These are phyloP conservation scores for Danio tinwini DNA, from an alignment of 2,797 vertebrate genomes.

Conservation along the genomic window DNA sequence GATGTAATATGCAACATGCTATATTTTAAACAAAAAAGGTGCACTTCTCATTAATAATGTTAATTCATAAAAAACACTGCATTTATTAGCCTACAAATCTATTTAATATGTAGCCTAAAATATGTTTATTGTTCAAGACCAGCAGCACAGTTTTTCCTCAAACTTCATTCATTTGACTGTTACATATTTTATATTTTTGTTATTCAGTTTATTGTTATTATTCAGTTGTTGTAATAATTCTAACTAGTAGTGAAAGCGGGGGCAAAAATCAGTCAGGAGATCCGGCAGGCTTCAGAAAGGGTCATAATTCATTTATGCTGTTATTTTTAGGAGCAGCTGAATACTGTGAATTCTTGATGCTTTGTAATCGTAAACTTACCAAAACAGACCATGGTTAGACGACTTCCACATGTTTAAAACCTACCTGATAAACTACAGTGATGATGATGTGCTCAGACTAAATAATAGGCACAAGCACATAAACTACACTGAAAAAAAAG, in stretches of 20 bases:
- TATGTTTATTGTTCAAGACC: not conserved
- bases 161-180: not conserved
- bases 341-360: conserved; percentile 48
- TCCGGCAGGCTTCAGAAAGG: conserved; percentile 40
- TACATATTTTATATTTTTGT: not conserved
- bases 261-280: conserved; percentile 8
- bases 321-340: conserved; percentile 57
- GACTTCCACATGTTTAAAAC: conserved; percentile 9
- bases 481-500: not conserved
- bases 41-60: not conserved
- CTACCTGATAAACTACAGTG: not conserved
- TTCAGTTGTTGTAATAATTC: not conserved
- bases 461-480: not conserved
- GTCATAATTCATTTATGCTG: conserved; percentile 57
- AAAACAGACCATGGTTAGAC: not conserved
- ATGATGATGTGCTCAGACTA: not conserved
- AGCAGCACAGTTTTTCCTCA: not conserved
- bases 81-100: no score
- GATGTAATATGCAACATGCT: not conserved
- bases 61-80: not conserved
- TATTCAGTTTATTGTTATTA: no score
- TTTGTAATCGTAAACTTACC: conserved; percentile 41
- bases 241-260: conserved; percentile 1
- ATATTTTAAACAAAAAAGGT: not conserved
- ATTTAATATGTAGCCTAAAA: not conserved